Base-by-base conservation (phyloP, 2,113 vertebrate species). In the Murina feae region DNA sequence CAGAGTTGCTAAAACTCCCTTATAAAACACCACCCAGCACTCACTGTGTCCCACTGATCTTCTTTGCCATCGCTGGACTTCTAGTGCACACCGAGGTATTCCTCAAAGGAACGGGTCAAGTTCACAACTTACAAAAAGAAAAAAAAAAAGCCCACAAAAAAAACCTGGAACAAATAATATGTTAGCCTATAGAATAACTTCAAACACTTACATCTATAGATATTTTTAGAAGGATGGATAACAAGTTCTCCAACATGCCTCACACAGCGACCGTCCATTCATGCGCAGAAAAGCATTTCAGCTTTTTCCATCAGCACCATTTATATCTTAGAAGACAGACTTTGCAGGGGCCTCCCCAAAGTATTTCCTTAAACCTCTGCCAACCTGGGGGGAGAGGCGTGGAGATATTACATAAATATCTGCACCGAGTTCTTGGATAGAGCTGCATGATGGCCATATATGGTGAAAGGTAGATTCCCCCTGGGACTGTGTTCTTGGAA, bases 391-490 rank as follows among this genome's bases (percentile, higher is more conserved):
- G 53, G 44, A 80, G 28, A 63, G 58, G 12, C 47, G 63, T 30
- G 44, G 75, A n/a, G 42, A 92, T 86, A 86, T 85, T 86, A 84
- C 86, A 94, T 90, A 96, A 96, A 95, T 96, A 94, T 97, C 93
- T 95, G 88, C 85, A 39, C 6, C 0, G 58, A 79, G 82, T 86
- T 93, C 92, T 95, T 89, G 92, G 95, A 60, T 72, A 86, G 92
- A 76, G 72, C 72, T 89, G 85, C 92, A 79, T 10, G 6, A 94
- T 81, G 90, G 42, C 95, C 95, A 86, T 96, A 95, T 95, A 97
- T 94, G 92, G 97, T 92, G 93, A 97, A 96, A 97, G 93, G 96
- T 96, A 76, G 92, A 65, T 83, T 86, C 63, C 92, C 85, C 94
- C 69, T 58, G 55, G 53, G 95, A 93, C 69, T 69, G 9, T 89